Evolutionary conservation across 2,113 vertebrate species (phyloP).

Genomic region (Desmodus rotundus): DNA sequence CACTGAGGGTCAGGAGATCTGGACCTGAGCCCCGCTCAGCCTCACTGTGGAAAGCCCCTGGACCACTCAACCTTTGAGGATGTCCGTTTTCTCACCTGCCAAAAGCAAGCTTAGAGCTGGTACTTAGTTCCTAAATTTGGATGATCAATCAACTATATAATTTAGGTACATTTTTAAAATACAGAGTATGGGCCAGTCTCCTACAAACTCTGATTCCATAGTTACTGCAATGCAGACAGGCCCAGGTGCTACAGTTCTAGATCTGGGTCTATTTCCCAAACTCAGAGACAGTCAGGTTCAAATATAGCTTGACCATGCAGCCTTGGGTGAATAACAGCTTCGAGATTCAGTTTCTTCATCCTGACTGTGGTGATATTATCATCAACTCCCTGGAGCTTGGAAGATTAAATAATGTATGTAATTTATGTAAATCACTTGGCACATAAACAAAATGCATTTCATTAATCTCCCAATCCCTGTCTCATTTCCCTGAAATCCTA

Average conservation of each 20-base stretch:
- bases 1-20: fast-evolving
- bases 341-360: not conserved
- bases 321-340: not conserved
- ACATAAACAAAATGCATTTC: not conserved
- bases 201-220: not conserved
- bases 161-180: not conserved
- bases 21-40: not conserved
- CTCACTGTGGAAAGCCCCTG: no score
- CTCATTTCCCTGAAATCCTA: not conserved
- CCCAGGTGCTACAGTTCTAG: not conserved
- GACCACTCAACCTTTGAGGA: not conserved
- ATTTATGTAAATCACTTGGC: not conserved
- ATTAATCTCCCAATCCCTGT: not conserved
- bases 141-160: no score
- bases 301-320: fast-evolving
- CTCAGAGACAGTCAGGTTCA: not conserved
- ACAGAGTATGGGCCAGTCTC: not conserved
- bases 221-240: not conserved
- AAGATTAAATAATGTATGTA: not conserved
- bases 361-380: not conserved
- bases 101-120: not conserved
- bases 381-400: not conserved
- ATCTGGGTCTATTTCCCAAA: not conserved
- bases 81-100: not conserved
- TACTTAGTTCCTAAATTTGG: not conserved